Evolutionary conservation across 2,888 invertebrate species (phyloP), one percentile per base, ranked within the genome.

Genomic region (Ganaspis brasiliensis): DNA sequence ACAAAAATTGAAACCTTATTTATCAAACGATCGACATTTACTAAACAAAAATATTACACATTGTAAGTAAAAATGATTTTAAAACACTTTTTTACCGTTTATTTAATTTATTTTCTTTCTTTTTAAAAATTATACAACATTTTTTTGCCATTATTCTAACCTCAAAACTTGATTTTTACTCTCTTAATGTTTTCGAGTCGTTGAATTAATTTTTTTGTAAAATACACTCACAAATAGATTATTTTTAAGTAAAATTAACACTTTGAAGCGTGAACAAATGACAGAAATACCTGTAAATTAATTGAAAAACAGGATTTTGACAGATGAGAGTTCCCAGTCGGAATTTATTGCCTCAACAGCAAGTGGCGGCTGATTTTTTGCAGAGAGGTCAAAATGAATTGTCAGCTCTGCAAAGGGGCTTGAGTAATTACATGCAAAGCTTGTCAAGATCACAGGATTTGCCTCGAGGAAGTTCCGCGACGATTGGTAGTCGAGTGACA

Each of bases 311-410:
- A 24, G 21, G 21, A 21, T 40, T 40, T 40, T 63, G 63, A 67
- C 67, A 67, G 67, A 67, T 67, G 67, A 67, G 67, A 67, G 45
- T 67, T 67, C 21, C 67, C 45, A 24, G 40, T 14, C 24, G 67
- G 24, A 67, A 45, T 45, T 40, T 45, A 24, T 4, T 40, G 24
- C 63, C 21, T 12, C 56, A 56, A 37, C 63, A 40, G 40, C 63
- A 40, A 21, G 63, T 63, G 40, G 37, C 37, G 40, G 40, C 8
- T 63, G 45, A 67, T 24, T 24, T 49, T 67, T 67, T 67, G 26
- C 45, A 14, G 2, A 67, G 67, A 5, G 26, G 40, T 19, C 67
- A 67, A 67, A 67, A 45, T 67, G 67, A 40, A 9, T 14, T 12
- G 19, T 61, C 67, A 26, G 45, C 26, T 45, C 45, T 67, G 10